A percentile compares a stretch with the other conserved stretches of the same genome.
phyloP scores from a whole-genome alignment of 1,140 invertebrate genomes.

The Drosophila watanabei region DNA sequence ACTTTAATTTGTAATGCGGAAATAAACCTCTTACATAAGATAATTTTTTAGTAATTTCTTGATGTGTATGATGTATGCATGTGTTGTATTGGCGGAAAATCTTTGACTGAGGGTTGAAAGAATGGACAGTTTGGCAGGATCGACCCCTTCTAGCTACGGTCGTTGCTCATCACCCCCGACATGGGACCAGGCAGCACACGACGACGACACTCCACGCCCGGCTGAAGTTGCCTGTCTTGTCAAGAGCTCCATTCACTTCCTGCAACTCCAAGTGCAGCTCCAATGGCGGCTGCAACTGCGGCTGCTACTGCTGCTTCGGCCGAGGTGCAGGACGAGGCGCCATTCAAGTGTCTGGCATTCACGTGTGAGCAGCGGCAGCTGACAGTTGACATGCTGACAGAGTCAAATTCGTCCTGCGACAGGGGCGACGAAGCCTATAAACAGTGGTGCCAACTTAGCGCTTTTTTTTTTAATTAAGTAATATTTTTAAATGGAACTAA shows the following conservation, averaged over 20 bases:
- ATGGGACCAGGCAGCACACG: conserved; percentile 43
- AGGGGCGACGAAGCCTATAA: conserved; percentile 20
- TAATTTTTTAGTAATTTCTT: not conserved
- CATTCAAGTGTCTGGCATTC: conserved; percentile 78
- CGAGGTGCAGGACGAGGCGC: conserved; percentile 37
- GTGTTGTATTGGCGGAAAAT: not conserved
- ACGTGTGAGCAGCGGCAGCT: conserved; percentile 61
- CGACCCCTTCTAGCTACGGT: conserved; percentile 1
- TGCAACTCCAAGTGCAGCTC: conserved; percentile 51
- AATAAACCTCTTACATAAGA: too few relatives aligned
- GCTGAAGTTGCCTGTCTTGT: conserved; percentile 65
- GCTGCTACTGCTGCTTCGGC: conserved; percentile 5
- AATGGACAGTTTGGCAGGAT: conserved; percentile 28
- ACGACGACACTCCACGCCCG: conserved; percentile 38
- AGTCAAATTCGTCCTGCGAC: conserved; percentile 58
- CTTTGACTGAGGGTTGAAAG: not conserved
- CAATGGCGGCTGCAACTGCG: conserved; percentile 20
- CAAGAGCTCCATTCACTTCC: conserved; percentile 71
- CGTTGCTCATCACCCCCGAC: conserved; percentile 24
- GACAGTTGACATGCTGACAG: conserved; percentile 77
- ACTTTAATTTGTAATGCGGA: not conserved
- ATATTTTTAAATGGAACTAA: not conserved
- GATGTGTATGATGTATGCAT: not conserved
- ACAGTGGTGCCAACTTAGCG: conserved; percentile 13
- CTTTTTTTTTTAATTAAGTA: not conserved